Conservation (phyloP, 2,888 invertebrate genomes). For the Erebia aethiops region DNA sequence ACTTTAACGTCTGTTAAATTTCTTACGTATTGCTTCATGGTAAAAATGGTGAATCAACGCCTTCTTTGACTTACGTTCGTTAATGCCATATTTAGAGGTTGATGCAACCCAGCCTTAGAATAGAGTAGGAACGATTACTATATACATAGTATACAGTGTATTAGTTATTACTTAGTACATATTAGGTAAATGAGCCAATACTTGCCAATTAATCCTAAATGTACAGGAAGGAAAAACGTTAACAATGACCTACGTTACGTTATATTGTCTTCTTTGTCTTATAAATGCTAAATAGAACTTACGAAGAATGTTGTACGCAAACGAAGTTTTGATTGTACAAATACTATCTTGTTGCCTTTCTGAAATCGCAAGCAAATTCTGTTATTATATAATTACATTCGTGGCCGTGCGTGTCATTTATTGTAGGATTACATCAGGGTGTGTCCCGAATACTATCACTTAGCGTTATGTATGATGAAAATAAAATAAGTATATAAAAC, state of each 20-base stretch:
- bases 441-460: conserved; percentile 53
- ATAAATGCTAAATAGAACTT: neutral
- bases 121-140: neutral
- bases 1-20: no score
- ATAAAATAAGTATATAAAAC: conserved; percentile 24
- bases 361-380: neutral
- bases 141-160: no score
- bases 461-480: conserved; percentile 26
- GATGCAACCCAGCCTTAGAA: no score
- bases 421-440: conserved; percentile 52
- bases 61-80: no score
- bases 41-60: no score
- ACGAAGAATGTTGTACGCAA: neutral
- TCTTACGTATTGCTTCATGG: no score
- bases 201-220: neutral
- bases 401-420: conserved; percentile 49
- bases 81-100: no score
- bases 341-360: neutral
- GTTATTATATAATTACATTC: conserved; percentile 14
- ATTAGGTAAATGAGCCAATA: neutral
- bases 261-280: neutral
- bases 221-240: neutral
- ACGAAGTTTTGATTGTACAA: neutral
- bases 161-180: neutral
- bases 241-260: neutral